These are phyloP conservation scores for Neostethus bicornis DNA, from an alignment of 2,797 vertebrate species.

Conservation along the genomic window DNA sequence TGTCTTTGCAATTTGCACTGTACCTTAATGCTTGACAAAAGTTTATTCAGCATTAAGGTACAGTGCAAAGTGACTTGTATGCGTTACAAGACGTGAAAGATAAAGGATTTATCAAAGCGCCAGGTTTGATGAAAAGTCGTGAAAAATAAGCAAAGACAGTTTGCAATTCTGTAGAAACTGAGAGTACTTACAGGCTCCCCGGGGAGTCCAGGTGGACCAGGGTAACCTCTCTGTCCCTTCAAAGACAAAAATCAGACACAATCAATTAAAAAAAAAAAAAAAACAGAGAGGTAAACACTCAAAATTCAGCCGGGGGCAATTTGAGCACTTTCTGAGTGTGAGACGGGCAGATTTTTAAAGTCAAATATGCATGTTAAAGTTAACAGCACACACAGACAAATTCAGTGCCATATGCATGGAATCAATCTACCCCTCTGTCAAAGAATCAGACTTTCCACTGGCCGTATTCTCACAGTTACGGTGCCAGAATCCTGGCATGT, in stretches of 20 bases:
- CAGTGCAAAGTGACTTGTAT: not conserved
- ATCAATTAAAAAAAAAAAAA: slow-evolving; percentile 21
- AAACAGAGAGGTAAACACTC: slow-evolving; percentile 18
- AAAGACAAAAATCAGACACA: slow-evolving; percentile 51
- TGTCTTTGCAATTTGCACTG: too few relatives aligned
- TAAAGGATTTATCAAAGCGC: not conserved
- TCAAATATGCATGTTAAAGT: slow-evolving; percentile 41
- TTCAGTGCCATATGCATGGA: slow-evolving; percentile 53
- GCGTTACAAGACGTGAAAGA: slow-evolving; percentile 2
- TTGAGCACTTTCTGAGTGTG: slow-evolving; percentile 2
- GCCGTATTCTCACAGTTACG: slow-evolving; percentile 39
- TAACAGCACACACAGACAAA: slow-evolving; percentile 33
- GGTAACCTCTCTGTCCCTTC: slow-evolving; percentile 89
- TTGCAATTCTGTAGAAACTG: slow-evolving; percentile 3
- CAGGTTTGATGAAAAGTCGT: slow-evolving; percentile 13
- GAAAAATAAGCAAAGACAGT: not conserved
- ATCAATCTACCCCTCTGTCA: slow-evolving; percentile 60
- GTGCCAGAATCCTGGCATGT: slow-evolving; percentile 64
- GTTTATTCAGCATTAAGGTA: not conserved
- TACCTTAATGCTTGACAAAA: too few relatives aligned
- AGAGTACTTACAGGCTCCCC: slow-evolving; percentile 88
- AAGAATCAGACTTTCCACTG: slow-evolving; percentile 70
- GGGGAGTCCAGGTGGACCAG: slow-evolving; percentile 91
- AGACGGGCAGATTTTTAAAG: slow-evolving; percentile 28
- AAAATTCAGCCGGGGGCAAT: slow-evolving; percentile 16